A percentile compares a stretch with the other conserved stretches of the same genome.
These are phyloP conservation scores for Timema cristinae DNA, from an alignment of 2,888 invertebrate genomes.

Conservation along the genomic window DNA sequence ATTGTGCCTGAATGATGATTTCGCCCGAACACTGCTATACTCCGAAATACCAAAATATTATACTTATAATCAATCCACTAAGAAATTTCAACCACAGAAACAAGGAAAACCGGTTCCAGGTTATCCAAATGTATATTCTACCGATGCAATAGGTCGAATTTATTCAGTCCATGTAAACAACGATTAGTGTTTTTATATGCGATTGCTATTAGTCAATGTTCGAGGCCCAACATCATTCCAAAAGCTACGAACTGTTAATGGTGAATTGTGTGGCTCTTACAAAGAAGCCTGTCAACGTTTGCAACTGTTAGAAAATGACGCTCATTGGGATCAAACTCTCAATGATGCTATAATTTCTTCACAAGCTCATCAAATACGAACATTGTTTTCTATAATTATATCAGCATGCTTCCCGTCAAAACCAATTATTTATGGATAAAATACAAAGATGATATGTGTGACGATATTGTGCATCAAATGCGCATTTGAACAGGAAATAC, in stretches of 20 bases:
- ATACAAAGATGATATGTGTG: conserved; percentile 9
- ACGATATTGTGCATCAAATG: neutral
- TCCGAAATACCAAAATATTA: neutral
- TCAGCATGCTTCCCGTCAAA: conserved; percentile 2
- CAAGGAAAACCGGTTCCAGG: conserved; percentile 29
- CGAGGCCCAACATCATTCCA: conserved; percentile 40
- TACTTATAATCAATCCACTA: conserved; percentile 30
- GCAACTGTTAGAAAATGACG: neutral
- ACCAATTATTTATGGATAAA: neutral
- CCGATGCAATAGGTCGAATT: conserved; percentile 34
- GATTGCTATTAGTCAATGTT: conserved; percentile 38
- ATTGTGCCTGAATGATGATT: conserved; percentile 32
- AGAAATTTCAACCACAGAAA: conserved; percentile 15
- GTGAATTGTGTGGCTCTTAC: conserved; percentile 39
- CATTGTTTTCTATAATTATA: neutral
- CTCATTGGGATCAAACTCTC: conserved; percentile 1
- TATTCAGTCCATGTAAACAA: conserved; percentile 40
- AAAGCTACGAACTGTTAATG: conserved; percentile 41
- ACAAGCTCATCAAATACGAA: neutral
- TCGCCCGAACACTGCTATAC: conserved; percentile 31
- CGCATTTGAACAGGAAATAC: neutral
- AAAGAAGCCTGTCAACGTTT: conserved; percentile 40
- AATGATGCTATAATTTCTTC: neutral
- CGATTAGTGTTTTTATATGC: conserved; percentile 39
- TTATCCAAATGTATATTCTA: conserved; percentile 23